Base-by-base conservation (phyloP, 2,113 vertebrate species). In the Etheostoma cragini region DNA sequence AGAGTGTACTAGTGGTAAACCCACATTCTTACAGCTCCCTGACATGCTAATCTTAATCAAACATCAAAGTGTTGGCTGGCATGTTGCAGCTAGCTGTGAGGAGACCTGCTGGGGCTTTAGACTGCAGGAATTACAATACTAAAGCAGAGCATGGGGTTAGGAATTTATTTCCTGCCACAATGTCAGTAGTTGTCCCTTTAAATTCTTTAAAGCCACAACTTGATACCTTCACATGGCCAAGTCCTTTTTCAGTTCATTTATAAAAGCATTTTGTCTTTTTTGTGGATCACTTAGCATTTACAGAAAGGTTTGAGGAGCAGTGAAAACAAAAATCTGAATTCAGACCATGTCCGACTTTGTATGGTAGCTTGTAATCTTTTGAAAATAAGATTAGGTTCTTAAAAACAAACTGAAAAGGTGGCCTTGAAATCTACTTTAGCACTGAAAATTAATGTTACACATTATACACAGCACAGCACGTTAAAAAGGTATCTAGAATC, bases 41-140 rank as follows among this genome's bases (percentile, higher is more conserved):
- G 76, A 66, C 42, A 76, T 3, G 26, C 75, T 22, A 24, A 64
- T 57, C 69, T 76, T 80, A 62, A 67, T 79, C 70, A 64, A 53
- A 80, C 83, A 84, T 90, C 78, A 91, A 89, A 92, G 86, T 2
- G 49, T 17, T 8, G 42, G 67, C 71, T n/a, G 76, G 73, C 83
- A 87, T 73, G 78, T 84, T 16, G 42, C 66, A 75, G 78, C 87
- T 70, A 60, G 90, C 80, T 22, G 72, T 15, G 63, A 87, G 49
- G 72, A 81, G 56, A 80, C 82, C 74, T 49, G 77, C 84, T 81
- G 84, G 3, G 66, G 61, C 72, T 78, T 42, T 62, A 56, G 74
- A 21, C 73, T n/a, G 56, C 46, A 63, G 42, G 68, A 75, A 75
- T 79, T 62, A 76, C 22, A 24, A 74, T 52, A 42, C 70, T 22